Evolutionary conservation across 2,113 vertebrate species (phyloP).

Genomic region (Thunnus maccoyii): DNA sequence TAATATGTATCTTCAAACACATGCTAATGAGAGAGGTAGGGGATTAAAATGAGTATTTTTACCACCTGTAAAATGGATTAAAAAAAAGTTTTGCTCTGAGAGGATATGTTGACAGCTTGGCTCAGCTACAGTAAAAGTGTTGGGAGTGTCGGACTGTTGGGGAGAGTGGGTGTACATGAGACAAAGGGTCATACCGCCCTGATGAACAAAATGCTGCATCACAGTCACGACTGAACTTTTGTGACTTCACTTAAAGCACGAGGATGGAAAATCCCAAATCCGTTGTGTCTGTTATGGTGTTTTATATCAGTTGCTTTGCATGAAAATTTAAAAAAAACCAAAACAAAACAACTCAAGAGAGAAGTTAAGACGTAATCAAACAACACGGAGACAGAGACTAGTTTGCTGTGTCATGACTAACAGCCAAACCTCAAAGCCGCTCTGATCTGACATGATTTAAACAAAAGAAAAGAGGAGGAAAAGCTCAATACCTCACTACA

Average conservation of each 20-base stretch:
- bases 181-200: conserved; percentile 72
- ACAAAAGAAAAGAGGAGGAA: conserved; percentile 73
- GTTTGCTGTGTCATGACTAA: conserved; percentile 67
- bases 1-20: neutral
- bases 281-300: neutral
- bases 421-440: conserved; percentile 71
- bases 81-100: neutral
- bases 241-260: neutral
- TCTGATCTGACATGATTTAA: conserved; percentile 71
- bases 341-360: conserved; percentile 19
- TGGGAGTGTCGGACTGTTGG: conserved; percentile 50
- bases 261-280: conserved; percentile 50
- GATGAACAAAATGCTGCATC: conserved; percentile 45
- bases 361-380: conserved; percentile 50
- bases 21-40: neutral
- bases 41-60: neutral
- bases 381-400: conserved; percentile 43
- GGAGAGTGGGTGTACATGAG: conserved; percentile 16
- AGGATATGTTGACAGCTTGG: conserved; percentile 22
- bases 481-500: conserved; percentile 63
- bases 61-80: neutral
- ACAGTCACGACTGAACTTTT: conserved; percentile 15
- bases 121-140: conserved; percentile 26
- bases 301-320: conserved; percentile 30
- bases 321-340: neutral